A percentile compares a stretch with the other conserved stretches of the same genome.
Evolutionary conservation across 2,888 invertebrate species (phyloP).

Genomic region (Ennomos fuscantarius): DNA sequence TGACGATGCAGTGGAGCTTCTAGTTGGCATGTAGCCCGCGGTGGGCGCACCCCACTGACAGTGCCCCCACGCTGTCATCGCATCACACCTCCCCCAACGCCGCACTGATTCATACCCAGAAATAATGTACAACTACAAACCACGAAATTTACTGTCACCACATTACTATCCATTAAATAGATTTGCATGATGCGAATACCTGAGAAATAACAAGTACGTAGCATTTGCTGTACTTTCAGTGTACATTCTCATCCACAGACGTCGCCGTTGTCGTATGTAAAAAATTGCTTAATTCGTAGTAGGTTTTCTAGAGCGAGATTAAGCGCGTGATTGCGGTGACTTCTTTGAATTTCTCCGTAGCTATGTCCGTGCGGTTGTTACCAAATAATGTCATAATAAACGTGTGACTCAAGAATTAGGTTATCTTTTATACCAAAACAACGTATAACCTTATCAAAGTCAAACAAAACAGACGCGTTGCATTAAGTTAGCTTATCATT

Average conservation of each 20-base stretch:
- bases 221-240: slow-evolving; percentile 7
- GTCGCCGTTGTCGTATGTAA: no score
- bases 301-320: background rate
- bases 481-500: slow-evolving; percentile 34
- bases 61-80: slow-evolving; percentile 64
- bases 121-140: slow-evolving; percentile 61
- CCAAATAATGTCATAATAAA: background rate
- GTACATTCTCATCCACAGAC: background rate
- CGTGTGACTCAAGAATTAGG: slow-evolving; percentile 28
- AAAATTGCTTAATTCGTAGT: background rate
- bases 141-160: slow-evolving; percentile 60
- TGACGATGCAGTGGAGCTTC: slow-evolving; percentile 78
- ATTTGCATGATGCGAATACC: slow-evolving; percentile 46
- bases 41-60: slow-evolving; percentile 62
- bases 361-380: no score
- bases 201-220: slow-evolving; percentile 41
- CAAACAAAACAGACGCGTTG: slow-evolving; percentile 27
- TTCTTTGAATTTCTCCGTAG: background rate
- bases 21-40: slow-evolving; percentile 76
- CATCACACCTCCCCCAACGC: slow-evolving; percentile 64
- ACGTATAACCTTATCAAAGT: slow-evolving; percentile 38
- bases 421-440: slow-evolving; percentile 8
- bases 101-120: slow-evolving; percentile 63
- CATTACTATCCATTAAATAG: slow-evolving; percentile 45
- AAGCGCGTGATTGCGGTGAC: background rate